Conservation (phyloP, 2,797 vertebrate genomes). For the Rhabdomys pumilio region DNA sequence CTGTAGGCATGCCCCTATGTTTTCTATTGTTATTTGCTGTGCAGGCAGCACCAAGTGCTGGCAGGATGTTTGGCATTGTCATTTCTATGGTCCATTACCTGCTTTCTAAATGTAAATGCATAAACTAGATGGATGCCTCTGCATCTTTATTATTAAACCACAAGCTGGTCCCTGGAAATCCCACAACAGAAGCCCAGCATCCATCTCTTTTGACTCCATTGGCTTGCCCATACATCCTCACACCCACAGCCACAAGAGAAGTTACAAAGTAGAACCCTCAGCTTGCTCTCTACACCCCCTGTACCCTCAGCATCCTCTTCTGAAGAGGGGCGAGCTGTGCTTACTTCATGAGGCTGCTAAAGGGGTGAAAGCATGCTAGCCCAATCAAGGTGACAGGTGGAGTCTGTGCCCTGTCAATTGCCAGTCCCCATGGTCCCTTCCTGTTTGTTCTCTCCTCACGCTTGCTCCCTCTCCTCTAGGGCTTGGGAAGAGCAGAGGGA, state of each 20-base stretch:
- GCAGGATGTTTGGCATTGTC: not conserved
- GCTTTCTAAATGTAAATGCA: not conserved
- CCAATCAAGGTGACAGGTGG: not conserved
- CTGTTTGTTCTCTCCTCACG: not conserved
- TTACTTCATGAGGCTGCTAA: not conserved
- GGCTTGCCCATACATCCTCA: not conserved
- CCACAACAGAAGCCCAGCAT: not conserved
- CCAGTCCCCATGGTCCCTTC: not conserved
- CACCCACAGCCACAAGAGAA: not conserved
- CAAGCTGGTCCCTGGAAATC: not conserved
- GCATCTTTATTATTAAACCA: not conserved
- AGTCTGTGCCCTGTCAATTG: too few species aligned
- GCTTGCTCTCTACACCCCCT: not conserved
- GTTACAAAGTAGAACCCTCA: rapidly evolving
- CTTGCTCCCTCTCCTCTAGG: not conserved
- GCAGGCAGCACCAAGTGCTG: not conserved
- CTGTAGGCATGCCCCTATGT: not conserved
- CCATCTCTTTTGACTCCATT: not conserved
- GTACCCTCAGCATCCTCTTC: not conserved
- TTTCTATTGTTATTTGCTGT: not conserved
- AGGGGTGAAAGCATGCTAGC: not conserved
- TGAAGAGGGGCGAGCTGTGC: not conserved
- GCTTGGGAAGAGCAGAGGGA: not conserved
- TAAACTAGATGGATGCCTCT: not conserved
- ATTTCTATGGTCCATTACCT: not conserved